Percentiles rank a stretch among this genome's conserved stretches.
These are phyloP conservation scores for Apaloderma vittatum DNA, from an alignment of 2,113 vertebrate species.

Conservation along the genomic window DNA sequence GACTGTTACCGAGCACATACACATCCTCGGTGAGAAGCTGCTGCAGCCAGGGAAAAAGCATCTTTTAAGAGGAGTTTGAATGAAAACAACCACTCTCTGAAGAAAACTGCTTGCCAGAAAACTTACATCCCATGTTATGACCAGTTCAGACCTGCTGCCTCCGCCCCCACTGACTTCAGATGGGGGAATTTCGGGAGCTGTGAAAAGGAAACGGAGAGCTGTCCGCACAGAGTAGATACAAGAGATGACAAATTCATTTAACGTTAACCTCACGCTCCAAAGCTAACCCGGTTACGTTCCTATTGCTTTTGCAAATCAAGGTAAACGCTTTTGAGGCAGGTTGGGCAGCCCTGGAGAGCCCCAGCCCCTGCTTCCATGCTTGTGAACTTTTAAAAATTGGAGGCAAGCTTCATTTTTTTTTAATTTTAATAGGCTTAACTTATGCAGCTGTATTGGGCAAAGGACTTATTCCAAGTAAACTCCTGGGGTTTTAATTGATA, in stretches of 20 bases:
- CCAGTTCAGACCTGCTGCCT: conserved; percentile 95
- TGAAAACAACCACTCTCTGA: not conserved
- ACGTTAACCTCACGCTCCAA: not conserved
- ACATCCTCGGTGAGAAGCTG: not conserved
- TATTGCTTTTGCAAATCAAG: not conserved
- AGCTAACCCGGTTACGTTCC: not conserved
- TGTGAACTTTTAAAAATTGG: not conserved
- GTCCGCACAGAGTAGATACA: not conserved
- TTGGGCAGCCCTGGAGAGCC: not conserved
- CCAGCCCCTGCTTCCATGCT: not conserved
- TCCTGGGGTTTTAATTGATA: not conserved
- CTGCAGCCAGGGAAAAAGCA: not conserved
- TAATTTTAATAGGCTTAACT: not conserved
- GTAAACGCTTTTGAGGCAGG: not conserved
- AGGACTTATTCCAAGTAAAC: not conserved
- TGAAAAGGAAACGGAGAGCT: conserved; percentile 55
- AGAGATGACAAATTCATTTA: not conserved
- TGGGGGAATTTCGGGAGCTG: conserved; percentile 93
- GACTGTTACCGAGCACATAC: not conserved
- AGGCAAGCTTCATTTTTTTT: not conserved
- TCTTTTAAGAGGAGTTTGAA: not conserved
- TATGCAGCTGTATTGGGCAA: not conserved
- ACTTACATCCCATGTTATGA: conserved; percentile 99
- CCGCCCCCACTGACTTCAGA: conserved; percentile 95
- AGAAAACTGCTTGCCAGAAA: not conserved